phyloP scores from a whole-genome alignment of 92 coral and sea anemone genomes.

The Zoanthus solanderi region DNA sequence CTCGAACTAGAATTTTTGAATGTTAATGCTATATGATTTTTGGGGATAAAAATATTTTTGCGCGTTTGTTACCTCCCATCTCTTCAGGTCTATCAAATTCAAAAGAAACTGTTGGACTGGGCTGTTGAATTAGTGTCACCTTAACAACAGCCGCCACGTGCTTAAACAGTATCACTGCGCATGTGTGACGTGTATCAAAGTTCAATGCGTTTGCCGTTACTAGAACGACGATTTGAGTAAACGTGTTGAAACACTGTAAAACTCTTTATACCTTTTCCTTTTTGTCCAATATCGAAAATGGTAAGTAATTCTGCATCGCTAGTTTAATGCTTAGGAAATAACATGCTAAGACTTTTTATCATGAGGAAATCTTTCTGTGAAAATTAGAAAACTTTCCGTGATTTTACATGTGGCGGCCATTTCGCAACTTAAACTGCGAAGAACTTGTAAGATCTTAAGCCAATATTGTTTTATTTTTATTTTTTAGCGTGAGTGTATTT shows the following conservation, averaged over 20 bases:
- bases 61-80: no score
- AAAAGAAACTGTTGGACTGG: no score
- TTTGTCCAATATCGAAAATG: background rate
- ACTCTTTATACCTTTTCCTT: background rate
- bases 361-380: background rate
- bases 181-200: background rate
- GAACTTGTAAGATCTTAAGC: background rate
- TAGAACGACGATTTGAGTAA: background rate
- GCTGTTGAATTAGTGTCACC: no score
- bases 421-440: no score
- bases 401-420: no score
- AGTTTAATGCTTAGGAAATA: background rate
- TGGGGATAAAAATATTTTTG: no score
- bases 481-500: constrained; percentile 95
- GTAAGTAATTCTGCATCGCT: background rate
- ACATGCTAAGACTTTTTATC: background rate
- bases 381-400: background rate
- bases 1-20: no score
- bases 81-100: no score
- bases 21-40: no score
- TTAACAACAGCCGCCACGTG: no score
- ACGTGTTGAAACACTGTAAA: background rate
- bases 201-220: background rate
- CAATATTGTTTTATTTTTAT: background rate
- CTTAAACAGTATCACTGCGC: background rate